phyloP scores from a whole-genome alignment of 30 jellyfish, hydroid and myxozoan genomes.

The Turritopsis rubra region DNA sequence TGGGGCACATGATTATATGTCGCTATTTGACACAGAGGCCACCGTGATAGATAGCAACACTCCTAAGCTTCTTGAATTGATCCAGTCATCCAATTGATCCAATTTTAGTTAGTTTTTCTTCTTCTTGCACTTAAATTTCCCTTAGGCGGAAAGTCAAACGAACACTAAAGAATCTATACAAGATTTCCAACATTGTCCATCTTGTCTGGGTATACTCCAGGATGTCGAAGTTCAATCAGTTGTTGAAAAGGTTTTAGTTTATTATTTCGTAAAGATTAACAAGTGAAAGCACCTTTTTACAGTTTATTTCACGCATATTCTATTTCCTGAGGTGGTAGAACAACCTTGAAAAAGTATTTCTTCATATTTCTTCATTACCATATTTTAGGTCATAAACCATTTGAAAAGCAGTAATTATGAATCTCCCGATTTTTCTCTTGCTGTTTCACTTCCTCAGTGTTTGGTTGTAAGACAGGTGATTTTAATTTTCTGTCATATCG shows the following conservation, averaged over 20 bases:
- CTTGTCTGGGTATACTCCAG: background rate
- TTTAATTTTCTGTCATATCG: background rate
- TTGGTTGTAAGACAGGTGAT: slow-evolving; percentile 1
- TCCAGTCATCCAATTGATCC: background rate
- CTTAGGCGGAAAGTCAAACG: background rate
- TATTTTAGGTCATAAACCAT: background rate
- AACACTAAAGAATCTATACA: background rate
- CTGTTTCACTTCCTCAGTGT: slow-evolving; percentile 11
- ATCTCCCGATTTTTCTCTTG: background rate
- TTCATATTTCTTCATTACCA: too few species aligned
- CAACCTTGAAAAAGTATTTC: too few species aligned
- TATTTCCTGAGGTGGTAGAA: too few species aligned
- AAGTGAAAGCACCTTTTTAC: too few species aligned
- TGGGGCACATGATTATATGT: too few species aligned
- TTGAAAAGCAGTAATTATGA: background rate
- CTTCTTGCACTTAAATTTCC: too few species aligned
- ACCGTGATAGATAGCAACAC: too few species aligned
- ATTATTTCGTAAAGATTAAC: too few species aligned
- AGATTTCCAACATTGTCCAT: background rate
- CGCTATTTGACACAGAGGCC: too few species aligned
- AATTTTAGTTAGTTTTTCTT: background rate
- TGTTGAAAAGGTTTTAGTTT: background rate
- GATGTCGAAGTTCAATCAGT: background rate
- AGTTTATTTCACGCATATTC: too few species aligned
- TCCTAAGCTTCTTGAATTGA: too few species aligned